These are phyloP conservation scores for Sclerodermus sp. DNA, from an alignment of 2,888 invertebrate species.

Conservation along the genomic window DNA sequence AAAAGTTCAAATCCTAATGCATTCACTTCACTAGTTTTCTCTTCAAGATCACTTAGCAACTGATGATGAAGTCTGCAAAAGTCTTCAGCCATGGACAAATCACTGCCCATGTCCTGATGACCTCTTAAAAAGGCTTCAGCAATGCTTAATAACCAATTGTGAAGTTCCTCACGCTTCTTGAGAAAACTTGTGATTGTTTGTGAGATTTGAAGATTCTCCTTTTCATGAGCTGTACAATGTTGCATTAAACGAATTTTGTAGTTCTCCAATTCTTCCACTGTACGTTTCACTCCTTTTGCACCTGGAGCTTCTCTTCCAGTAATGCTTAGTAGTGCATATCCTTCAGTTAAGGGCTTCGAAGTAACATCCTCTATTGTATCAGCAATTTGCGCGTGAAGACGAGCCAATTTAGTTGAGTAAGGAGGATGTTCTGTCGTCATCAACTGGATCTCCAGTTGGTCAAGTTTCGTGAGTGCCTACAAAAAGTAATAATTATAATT, in stretches of 20 bases:
- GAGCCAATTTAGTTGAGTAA: constrained; percentile 69
- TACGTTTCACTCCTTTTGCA: constrained; percentile 67
- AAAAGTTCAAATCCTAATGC: constrained; percentile 57
- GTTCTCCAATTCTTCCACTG: constrained; percentile 74
- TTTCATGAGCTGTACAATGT: constrained; percentile 68
- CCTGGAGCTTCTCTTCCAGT: constrained; percentile 67
- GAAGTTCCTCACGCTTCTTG: constrained; percentile 69
- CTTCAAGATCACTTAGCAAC: constrained; percentile 72
- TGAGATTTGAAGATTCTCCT: constrained; percentile 71
- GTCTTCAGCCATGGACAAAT: constrained; percentile 67
- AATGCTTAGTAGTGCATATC: constrained; percentile 71
- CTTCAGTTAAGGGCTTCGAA: constrained; percentile 69
- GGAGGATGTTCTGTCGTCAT: constrained; percentile 67
- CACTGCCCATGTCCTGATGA: constrained; percentile 75
- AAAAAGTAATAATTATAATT: constrained; percentile 13
- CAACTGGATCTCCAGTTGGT: constrained; percentile 75
- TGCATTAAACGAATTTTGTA: constrained; percentile 68
- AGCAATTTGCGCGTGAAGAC: constrained; percentile 69
- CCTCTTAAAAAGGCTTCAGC: constrained; percentile 74
- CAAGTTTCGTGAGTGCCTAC: constrained; percentile 71
- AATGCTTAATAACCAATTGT: constrained; percentile 74
- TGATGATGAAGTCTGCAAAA: constrained; percentile 75
- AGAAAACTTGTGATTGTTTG: constrained; percentile 70
- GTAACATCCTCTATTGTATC: constrained; percentile 70
- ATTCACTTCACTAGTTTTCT: constrained; percentile 66